Base-by-base conservation (phyloP, 2,888 invertebrate genomes). In the Agrochola macilenta region DNA sequence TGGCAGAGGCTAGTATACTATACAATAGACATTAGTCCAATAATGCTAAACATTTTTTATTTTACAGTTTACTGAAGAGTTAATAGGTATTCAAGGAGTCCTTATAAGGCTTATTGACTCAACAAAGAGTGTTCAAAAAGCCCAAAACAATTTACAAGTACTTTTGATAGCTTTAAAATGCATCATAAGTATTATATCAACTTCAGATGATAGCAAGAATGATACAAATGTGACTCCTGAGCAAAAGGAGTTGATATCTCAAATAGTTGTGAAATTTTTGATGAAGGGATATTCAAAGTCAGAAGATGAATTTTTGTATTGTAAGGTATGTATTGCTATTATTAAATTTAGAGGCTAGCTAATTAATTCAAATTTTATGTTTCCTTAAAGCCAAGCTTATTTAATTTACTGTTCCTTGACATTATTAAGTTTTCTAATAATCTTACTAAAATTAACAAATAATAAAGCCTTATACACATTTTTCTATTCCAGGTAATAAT, bases 291-390 rank as follows among this genome's bases (percentile, higher is more conserved):
- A 90, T 80, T 83, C 87, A 39, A 94, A 93, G 77, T 88, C 89
- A 68, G 93, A 94, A 83, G 96, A 97, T 93, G 96, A 97, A 82
- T 93, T 96, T 87, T 89, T 96, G 63, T 95, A 96, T 89, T 96
- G 95, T 89, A 97, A 97, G 94, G 97, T 97, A 91, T 89, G 92
- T 87, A 69, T 69, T 39, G 5, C 57, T 5, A 14, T 30, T 30
- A 23, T 46, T n/a, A 17, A 30, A 26, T n/a, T 39, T n/a, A 20
- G 2, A 39, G 5, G 20, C 39, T 57, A 54, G 3, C 8, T 39
- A 60, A 30, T 30, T 60, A 30, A 7, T 17, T 7, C 0, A 14
- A 26, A 2, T 2, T 5, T 26, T 14, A 14, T 9, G 5, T 52
- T 52, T 68, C 9, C 8, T 68, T 49, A 23, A 52, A 12, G 26